Percentiles rank a stretch among this genome's conserved stretches.
These are phyloP conservation scores for Notolabrus celidotus DNA, from an alignment of 2,797 vertebrate genomes.

Conservation along the genomic window DNA sequence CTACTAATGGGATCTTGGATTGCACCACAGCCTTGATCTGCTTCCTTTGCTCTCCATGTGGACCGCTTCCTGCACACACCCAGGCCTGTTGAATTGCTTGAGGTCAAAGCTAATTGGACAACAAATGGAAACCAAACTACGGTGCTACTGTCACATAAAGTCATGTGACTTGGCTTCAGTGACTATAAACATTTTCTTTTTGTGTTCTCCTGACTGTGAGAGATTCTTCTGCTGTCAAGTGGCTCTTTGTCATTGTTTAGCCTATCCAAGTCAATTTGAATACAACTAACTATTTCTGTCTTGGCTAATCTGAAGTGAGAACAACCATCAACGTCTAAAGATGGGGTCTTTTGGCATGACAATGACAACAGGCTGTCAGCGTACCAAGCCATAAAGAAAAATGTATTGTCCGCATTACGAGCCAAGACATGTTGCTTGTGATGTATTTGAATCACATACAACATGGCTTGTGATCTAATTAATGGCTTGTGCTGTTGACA, in stretches of 20 bases:
- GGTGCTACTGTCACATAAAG: too few relatives aligned
- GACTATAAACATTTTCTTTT: too few relatives aligned
- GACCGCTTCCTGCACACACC: too few relatives aligned
- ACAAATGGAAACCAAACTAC: too few relatives aligned
- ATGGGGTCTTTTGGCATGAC: not conserved
- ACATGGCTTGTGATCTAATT: slow-evolving; percentile 29
- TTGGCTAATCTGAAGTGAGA: slow-evolving; percentile 1
- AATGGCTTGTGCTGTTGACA: slow-evolving; percentile 19
- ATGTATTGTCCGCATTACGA: slow-evolving; percentile 9
- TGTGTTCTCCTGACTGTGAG: not conserved
- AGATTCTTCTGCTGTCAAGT: not conserved
- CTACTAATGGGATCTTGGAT: too few relatives aligned
- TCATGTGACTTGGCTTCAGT: too few relatives aligned
- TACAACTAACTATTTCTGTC: not conserved
- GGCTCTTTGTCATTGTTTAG: not conserved
- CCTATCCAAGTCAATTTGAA: slow-evolving; percentile 1
- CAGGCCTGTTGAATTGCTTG: too few relatives aligned
- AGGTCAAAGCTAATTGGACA: too few relatives aligned
- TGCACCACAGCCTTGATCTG: too few relatives aligned
- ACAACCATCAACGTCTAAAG: not conserved
- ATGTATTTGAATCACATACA: slow-evolving; percentile 31
- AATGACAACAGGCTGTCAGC: not conserved
- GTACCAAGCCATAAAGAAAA: not conserved
- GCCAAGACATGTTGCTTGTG: slow-evolving; percentile 3
- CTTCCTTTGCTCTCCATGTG: too few relatives aligned